Conservation (phyloP, 2,888 invertebrate species). For the Papilio elwesi region DNA sequence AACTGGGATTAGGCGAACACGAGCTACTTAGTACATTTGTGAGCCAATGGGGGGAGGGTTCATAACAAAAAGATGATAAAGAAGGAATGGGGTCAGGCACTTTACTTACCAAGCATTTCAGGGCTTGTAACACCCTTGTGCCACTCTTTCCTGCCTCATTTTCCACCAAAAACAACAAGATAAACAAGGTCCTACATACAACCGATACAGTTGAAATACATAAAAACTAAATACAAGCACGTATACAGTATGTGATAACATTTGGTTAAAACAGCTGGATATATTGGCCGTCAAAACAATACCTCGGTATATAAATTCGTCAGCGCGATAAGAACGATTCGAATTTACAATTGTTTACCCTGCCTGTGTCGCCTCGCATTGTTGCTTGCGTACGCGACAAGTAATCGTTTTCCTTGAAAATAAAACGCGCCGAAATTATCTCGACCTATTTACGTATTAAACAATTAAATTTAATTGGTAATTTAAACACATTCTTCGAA, state of each 20-base stretch:
- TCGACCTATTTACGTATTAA: slow-evolving; percentile 33
- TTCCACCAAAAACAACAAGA: too few relatives aligned
- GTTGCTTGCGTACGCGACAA: slow-evolving; percentile 17
- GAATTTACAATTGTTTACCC: slow-evolving; percentile 21
- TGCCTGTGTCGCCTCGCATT: slow-evolving; percentile 32
- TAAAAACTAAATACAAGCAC: too few relatives aligned
- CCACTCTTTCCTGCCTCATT: too few relatives aligned
- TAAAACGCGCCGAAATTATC: slow-evolving; percentile 22
- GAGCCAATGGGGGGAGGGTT: too few relatives aligned
- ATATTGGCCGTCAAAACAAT: slow-evolving; percentile 45
- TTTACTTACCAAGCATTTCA: too few relatives aligned
- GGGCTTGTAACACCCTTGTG: too few relatives aligned
- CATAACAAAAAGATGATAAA: too few relatives aligned
- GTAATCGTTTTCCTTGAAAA: slow-evolving; percentile 38
- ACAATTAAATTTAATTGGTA: slow-evolving; percentile 18
- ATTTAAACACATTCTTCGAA: background rate
- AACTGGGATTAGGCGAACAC: too few relatives aligned
- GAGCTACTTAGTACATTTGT: too few relatives aligned
- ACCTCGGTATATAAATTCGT: slow-evolving; percentile 50
- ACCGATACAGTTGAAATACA: too few relatives aligned
- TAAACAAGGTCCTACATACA: too few relatives aligned
- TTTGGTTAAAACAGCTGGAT: slow-evolving; percentile 23
- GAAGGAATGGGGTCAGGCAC: too few relatives aligned
- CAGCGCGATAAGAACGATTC: slow-evolving; percentile 41
- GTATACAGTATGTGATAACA: background rate